Evolutionary conservation across 2,113 vertebrate genomes (phyloP), one percentile per base, ranked within the genome.

Genomic region (Trichechus manatus): DNA sequence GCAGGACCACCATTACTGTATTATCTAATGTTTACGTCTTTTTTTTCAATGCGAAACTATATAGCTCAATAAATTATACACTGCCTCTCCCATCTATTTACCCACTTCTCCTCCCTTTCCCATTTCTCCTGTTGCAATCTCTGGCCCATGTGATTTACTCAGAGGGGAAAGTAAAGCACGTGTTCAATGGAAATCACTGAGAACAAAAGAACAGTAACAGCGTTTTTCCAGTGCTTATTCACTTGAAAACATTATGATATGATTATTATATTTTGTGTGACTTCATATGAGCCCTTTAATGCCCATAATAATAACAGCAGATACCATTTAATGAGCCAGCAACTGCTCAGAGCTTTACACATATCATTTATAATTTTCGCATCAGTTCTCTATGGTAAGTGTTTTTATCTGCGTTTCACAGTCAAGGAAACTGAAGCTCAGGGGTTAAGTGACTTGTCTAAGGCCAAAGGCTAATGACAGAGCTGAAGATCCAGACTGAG

Each of bases 131-230:
- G 4, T 44, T 91, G 36, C 11, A 63, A 19, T 93, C 39, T 92
- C 47, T 80, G 61, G 42, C 44, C 42, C n/a, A 47, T 61, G 80
- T 4, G 23, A 36, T 53, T 95, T 83, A 74, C 61, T 47, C 80
- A 50, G 59, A 66, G 23, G 20, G 72, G 27, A 6, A 17, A 36
- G 61, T n/a, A 8, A 44, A 25, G 74, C 68, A 42, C 64, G 20
- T 88, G 33, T 27, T 95, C 59, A 81, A 1, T 25, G 36, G 72
- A 22, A 4, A 33, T 23, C 9, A 19, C 25, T 22, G 29, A 91
- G 70, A 93, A 91, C 61, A 77, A 95, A 93, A 89, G 39, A 77
- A n/a, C 82, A 82, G 15, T 33, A 88, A 31, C 11, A 72, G 29
- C 47, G 47, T 42, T 74, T 94, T 53, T 36, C 6, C 13, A 29